Evolutionary conservation across 2,113 vertebrate species (phyloP).

Genomic region (Synodontis membranacea): DNA sequence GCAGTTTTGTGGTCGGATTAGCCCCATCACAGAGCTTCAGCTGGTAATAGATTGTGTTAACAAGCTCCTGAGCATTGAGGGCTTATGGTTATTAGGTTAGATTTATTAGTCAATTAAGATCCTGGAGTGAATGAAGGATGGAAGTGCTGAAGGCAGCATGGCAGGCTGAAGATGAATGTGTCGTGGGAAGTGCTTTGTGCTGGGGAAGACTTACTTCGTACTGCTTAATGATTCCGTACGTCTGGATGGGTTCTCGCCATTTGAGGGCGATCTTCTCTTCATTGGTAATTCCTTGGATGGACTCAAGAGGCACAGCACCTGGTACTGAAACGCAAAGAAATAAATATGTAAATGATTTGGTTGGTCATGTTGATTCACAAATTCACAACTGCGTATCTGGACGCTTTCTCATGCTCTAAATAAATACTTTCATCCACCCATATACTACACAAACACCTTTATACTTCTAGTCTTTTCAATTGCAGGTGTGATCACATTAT

Average conservation of each 20-base stretch:
- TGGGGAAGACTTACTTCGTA: constrained; percentile 82
- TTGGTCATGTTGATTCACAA: constrained; percentile 4
- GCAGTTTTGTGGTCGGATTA: constrained; percentile 40
- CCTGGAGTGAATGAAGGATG: constrained; percentile 51
- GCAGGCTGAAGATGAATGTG: constrained; percentile 44
- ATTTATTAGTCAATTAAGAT: constrained; percentile 59
- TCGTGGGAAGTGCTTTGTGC: neutral
- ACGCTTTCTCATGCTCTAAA: neutral
- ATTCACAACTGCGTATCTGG: neutral
- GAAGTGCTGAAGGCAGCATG: constrained; percentile 28
- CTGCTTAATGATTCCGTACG: constrained; percentile 89
- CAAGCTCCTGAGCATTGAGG: constrained; percentile 50
- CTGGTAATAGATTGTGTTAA: constrained; percentile 58
- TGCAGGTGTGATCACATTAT: constrained; percentile 2
- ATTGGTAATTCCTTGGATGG: constrained; percentile 88
- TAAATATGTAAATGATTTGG: neutral
- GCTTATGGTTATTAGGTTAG: constrained; percentile 57
- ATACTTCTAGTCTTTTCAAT: neutral
- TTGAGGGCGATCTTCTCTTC: constrained; percentile 94
- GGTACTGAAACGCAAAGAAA: constrained; percentile 76
- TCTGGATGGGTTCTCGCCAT: constrained; percentile 90
- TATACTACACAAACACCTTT: constrained; percentile 19
- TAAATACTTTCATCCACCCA: constrained; percentile 21
- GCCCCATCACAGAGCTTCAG: constrained; percentile 38
- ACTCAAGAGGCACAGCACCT: constrained; percentile 85